phyloP scores from a whole-genome alignment of 1,140 invertebrate genomes.

The Tribolium castaneum region DNA sequence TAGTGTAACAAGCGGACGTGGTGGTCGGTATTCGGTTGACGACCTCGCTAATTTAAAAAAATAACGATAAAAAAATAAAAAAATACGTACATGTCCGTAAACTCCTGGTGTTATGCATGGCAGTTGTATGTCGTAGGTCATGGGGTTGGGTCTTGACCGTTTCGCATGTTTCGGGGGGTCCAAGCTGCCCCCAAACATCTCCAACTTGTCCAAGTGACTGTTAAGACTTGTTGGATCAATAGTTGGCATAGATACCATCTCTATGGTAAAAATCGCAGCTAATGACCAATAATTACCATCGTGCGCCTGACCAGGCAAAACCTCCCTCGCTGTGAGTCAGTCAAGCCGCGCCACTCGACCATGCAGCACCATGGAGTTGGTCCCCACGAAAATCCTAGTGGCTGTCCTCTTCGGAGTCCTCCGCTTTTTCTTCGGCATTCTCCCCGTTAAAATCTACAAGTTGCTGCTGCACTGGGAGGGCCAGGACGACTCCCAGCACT shows the following conservation, averaged over 20 bases:
- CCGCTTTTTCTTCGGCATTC: constrained; percentile 59
- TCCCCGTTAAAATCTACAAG: constrained; percentile 61
- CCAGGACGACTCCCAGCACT: constrained; percentile 50
- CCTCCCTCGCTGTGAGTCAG: not conserved
- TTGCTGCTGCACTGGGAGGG: constrained; percentile 56
- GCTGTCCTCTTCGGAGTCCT: constrained; percentile 59
- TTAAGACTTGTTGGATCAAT: constrained; percentile 11
- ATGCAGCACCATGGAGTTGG: constrained; percentile 54
- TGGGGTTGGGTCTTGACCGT: constrained; percentile 31
- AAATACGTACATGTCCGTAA: constrained; percentile 47
- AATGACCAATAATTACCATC: not conserved
- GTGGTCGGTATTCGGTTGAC: constrained; percentile 54
- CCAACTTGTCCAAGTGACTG: not conserved
- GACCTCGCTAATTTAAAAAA: constrained; percentile 40
- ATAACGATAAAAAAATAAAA: not conserved
- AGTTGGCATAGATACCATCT: not conserved
- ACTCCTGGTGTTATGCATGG: constrained; percentile 35
- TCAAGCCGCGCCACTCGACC: not conserved
- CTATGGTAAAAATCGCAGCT: not conserved
- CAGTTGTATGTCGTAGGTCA: constrained; percentile 37
- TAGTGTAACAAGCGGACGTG: constrained; percentile 48
- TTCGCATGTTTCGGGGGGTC: constrained; percentile 13
- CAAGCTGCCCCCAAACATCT: constrained; percentile 40
- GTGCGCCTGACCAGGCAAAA: constrained; percentile 8
- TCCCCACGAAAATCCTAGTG: constrained; percentile 59